These are phyloP conservation scores for Moxostoma hubbsi DNA, from an alignment of 2,797 vertebrate genomes.

Conservation along the genomic window DNA sequence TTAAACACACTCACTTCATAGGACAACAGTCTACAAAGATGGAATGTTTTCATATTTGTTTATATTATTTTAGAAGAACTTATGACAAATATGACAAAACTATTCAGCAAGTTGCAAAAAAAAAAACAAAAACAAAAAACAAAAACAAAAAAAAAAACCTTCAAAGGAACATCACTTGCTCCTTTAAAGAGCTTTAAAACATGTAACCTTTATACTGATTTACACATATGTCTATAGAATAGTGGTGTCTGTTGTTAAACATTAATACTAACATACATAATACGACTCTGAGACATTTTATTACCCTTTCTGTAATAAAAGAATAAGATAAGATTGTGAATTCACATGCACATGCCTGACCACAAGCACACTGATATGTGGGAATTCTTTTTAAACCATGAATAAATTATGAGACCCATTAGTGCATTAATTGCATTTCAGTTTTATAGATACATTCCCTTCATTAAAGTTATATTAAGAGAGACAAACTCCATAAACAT, in stretches of 20 bases:
- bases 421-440: neutral
- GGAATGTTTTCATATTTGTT: no score
- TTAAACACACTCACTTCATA: no score
- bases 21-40: no score
- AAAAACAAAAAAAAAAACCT: no score
- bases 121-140: no score
- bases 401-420: neutral
- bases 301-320: conserved; percentile 19
- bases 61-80: no score
- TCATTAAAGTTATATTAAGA: no score
- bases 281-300: conserved; percentile 6
- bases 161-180: no score
- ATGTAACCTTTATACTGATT: neutral
- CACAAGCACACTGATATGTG: neutral
- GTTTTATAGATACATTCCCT: neutral
- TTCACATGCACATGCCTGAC: conserved; percentile 1
- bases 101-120: no score
- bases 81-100: no score
- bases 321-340: conserved; percentile 18
- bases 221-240: neutral
- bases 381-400: neutral
- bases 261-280: neutral
- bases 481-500: no score
- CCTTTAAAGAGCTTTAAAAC: neutral
- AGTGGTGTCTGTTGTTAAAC: conserved; percentile 1